These are phyloP conservation scores for Crocuta crocuta DNA, from an alignment of 2,113 vertebrate species.

Conservation along the genomic window DNA sequence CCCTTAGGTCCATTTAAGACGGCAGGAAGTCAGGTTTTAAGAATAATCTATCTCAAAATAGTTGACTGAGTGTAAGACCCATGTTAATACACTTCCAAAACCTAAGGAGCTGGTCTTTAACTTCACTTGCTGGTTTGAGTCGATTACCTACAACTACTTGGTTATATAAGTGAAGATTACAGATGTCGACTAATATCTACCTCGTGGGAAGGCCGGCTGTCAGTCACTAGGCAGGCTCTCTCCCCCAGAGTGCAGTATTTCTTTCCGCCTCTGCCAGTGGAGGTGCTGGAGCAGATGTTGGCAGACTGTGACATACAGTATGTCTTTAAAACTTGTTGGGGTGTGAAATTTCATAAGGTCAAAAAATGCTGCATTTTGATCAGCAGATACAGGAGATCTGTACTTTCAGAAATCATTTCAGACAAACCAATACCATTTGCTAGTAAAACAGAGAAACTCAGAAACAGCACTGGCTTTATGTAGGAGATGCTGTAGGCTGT, in stretches of 20 bases:
- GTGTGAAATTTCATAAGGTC: slow-evolving; percentile 85
- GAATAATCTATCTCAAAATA: background rate
- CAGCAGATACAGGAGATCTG: slow-evolving; percentile 75
- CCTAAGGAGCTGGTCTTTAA: background rate
- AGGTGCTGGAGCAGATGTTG: slow-evolving; percentile 82
- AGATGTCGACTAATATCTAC: slow-evolving; percentile 70
- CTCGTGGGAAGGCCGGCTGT: slow-evolving; percentile 53
- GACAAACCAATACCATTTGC: slow-evolving; percentile 63
- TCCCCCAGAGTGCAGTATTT: slow-evolving; percentile 63
- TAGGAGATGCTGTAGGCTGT: background rate
- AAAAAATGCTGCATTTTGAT: slow-evolving; percentile 82
- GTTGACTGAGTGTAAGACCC: background rate
- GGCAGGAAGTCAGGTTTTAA: background rate
- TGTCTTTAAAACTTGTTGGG: slow-evolving; percentile 82
- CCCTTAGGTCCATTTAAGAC: background rate
- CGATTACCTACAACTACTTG: background rate
- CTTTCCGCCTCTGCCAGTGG: slow-evolving; percentile 79
- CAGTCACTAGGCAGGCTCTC: slow-evolving; percentile 61
- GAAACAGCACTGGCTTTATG: background rate
- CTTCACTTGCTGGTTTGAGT: background rate
- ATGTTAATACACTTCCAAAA: background rate
- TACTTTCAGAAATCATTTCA: slow-evolving; percentile 76
- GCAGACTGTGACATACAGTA: slow-evolving; percentile 83
- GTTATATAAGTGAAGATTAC: slow-evolving; percentile 26
- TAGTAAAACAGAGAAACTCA: slow-evolving; percentile 17